Base-by-base conservation (phyloP, 2,888 invertebrate genomes). In the Pardosa pseudoannulata region DNA sequence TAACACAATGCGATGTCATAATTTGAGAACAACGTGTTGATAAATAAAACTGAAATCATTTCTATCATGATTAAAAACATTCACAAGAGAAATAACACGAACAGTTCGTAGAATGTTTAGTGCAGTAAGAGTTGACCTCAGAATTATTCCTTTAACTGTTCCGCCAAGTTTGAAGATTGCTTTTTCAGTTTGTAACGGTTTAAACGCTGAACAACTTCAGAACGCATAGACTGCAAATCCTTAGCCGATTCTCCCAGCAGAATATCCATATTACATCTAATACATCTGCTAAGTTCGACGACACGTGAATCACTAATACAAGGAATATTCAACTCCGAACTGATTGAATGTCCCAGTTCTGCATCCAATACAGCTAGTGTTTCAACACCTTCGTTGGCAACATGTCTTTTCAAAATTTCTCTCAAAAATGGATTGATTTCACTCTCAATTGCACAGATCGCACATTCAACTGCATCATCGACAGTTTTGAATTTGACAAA, bases 401-500 rank as follows among this genome's bases (percentile, higher is more conserved):
- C 94, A 88, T 96, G 93, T 90, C 96, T 97, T 91, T 98, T 98
- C 41, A 99, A 92, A 0, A 97, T 94, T 91, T 98, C 98, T 91
- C 98, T 99, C 87, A 99, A 91, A 0, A 95, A 94, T 91, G 99
- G 99, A 13, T 96, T 95, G 67, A 98, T 91, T 93, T 98, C 98
- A 7, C 98, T 98, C 91, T 98, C 98, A 23, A 98, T 96, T 31
- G 96, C 94, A 27, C 98, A 97, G 5, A 97, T 97, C 0, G 97
- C 97, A 0, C 97, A 97, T 88, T 91, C 91, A 90, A 89, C 46
- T 88, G 89, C 99, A 92, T 99, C 98, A 1, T 98, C 97, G 29
- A 98, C 98, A 91, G 98, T 98, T 89, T 95, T 94, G 91, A 99
- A 99, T 92, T 98, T 98, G 89, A 97, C 94, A 92, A 99, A 99